These are phyloP conservation scores for Sceloporus undulatus DNA, from an alignment of 2,113 vertebrate genomes.

Conservation along the genomic window DNA sequence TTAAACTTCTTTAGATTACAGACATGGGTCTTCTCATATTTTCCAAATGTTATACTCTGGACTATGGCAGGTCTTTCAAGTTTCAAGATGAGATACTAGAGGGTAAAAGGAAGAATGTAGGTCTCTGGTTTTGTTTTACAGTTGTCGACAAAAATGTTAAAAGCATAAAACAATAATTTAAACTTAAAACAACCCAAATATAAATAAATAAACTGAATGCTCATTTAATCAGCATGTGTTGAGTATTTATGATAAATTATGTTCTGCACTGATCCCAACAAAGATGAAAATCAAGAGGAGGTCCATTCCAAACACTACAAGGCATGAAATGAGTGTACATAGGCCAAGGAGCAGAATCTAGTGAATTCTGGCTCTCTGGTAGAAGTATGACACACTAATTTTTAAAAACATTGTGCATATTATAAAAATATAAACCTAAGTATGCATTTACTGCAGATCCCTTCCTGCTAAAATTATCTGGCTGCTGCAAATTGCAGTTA, in stretches of 20 bases:
- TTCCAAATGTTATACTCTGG: conserved; percentile 98
- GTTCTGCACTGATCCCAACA: not conserved
- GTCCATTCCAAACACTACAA: not conserved
- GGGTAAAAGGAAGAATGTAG: conserved; percentile 22
- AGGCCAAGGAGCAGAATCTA: not conserved
- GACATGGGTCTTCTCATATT: conserved; percentile 98
- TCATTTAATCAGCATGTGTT: not conserved
- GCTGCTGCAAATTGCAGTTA: too few species aligned
- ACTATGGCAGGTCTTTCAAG: conserved; percentile 96
- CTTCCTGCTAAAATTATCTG: not conserved
- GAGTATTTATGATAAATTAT: not conserved
- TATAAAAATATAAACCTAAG: not conserved
- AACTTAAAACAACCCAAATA: too few species aligned
- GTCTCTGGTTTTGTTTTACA: not conserved
- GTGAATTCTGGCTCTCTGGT: not conserved
- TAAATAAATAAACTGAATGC: not conserved
- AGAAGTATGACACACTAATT: not conserved
- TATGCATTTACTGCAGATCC: not conserved
- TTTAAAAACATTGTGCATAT: not conserved
- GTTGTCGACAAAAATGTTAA: not conserved
- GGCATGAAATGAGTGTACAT: not conserved
- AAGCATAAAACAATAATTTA: not conserved
- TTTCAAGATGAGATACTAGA: conserved; percentile 96
- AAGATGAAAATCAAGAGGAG: not conserved
- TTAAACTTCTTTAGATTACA: conserved; percentile 99